Conservation (phyloP, 2,113 vertebrate species). For the Tachycineta bicolor region DNA sequence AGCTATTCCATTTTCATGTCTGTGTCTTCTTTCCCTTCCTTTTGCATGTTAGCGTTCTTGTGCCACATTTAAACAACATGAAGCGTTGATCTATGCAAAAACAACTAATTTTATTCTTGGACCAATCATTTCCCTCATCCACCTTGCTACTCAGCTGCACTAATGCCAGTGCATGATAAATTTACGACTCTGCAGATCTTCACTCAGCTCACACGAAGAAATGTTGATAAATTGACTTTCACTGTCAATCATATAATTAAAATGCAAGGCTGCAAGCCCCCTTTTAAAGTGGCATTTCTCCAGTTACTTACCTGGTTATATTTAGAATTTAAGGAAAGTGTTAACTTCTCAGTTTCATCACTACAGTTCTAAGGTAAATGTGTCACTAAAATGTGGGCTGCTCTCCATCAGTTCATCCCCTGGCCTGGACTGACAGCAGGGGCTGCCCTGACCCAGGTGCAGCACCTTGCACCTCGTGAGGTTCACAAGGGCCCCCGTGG, state of each 20-base stretch:
- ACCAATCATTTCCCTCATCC: neutral
- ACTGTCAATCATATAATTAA: neutral
- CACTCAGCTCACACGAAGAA: neutral
- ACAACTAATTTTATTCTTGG: neutral
- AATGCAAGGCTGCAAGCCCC: neutral
- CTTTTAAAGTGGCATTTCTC: neutral
- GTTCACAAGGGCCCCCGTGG: neutral
- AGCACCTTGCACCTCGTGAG: neutral
- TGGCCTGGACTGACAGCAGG: accelerated
- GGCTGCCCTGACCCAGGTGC: neutral
- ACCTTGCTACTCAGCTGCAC: neutral
- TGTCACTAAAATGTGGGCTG: neutral
- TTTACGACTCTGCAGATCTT: neutral
- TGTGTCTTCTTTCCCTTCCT: neutral
- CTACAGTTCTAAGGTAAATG: neutral
- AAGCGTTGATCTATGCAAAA: neutral
- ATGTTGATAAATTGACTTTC: neutral
- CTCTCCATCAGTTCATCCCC: neutral
- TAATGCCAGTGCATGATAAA: neutral
- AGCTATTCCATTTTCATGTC: neutral
- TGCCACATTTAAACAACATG: neutral
- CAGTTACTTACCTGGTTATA: neutral
- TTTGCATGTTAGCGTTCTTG: neutral
- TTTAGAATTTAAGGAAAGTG: neutral
- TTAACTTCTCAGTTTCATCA: neutral